These are phyloP conservation scores for Oncorhynchus keta DNA, from an alignment of 2,113 vertebrate genomes.

Conservation along the genomic window DNA sequence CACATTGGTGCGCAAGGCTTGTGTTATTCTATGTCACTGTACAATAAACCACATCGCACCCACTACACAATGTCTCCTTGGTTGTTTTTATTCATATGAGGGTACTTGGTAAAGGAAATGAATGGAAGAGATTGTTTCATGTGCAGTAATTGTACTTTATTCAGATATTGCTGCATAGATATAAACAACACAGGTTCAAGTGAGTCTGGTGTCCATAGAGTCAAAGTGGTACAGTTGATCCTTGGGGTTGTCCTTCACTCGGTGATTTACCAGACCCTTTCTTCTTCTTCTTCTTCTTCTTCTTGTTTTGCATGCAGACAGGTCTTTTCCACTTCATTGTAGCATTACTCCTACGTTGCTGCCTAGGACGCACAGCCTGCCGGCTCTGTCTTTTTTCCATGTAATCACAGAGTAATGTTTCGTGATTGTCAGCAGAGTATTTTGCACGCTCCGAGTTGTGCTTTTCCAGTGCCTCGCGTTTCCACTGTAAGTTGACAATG, in stretches of 20 bases:
- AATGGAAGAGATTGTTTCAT: neutral
- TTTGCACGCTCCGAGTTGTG: neutral
- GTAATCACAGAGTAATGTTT: neutral
- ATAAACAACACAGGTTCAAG: no score
- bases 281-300: no score
- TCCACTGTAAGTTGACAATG: constrained; percentile 3
- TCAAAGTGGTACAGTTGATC: no score
- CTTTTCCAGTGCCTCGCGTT: neutral
- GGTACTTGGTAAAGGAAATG: neutral
- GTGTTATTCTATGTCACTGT: neutral
- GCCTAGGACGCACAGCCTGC: neutral
- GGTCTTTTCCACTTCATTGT: no score
- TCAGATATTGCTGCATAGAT: neutral
- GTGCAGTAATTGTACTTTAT: neutral
- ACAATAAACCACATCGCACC: neutral
- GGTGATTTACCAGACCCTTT: no score
- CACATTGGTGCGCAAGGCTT: neutral
- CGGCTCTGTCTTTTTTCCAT: neutral
- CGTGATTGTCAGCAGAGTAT: neutral
- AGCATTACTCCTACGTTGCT: no score
- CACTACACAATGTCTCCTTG: neutral
- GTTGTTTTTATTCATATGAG: neutral
- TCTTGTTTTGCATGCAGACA: no score
- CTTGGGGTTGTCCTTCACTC: no score
- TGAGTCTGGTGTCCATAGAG: no score